These are phyloP conservation scores for Hephaestus fuliginosus DNA, from an alignment of 2,797 vertebrate genomes.

Conservation along the genomic window DNA sequence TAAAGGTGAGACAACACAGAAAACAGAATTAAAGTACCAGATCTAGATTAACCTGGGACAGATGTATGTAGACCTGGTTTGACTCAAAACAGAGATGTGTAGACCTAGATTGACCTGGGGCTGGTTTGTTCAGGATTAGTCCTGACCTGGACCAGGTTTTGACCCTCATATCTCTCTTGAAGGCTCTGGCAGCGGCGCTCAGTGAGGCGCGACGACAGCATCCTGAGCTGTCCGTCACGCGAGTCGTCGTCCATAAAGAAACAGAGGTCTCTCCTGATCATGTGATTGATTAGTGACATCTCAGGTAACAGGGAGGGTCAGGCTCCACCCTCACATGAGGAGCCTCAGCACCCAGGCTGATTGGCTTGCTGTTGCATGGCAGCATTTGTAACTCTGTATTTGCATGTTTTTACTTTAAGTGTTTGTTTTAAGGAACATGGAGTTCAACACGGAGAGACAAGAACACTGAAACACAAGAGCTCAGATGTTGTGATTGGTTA, in stretches of 20 bases:
- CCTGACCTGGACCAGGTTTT: slow-evolving; percentile 18
- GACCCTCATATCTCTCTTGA: slow-evolving; percentile 53
- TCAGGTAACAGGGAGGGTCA: slow-evolving; percentile 72
- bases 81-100: not conserved
- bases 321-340: not conserved
- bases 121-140: not conserved
- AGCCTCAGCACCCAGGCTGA: slow-evolving; percentile 23
- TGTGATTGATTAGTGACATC: slow-evolving; percentile 70
- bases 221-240: slow-evolving; percentile 96
- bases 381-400: slow-evolving; percentile 11
- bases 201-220: slow-evolving; percentile 94
- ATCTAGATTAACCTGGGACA: not conserved
- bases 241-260: slow-evolving; percentile 96
- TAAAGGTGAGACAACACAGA: too few species aligned
- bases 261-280: slow-evolving; percentile 91
- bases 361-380: slow-evolving; percentile 54
- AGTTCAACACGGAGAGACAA: not conserved
- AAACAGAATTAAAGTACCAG: not conserved
- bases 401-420: slow-evolving; percentile 26
- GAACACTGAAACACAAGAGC: not conserved
- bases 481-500: not conserved
- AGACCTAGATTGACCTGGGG: not conserved
- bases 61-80: not conserved
- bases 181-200: slow-evolving; percentile 92
- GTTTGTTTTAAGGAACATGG: not conserved